Conservation (phyloP, 2,797 vertebrate genomes). For the Arctocebus calabarensis region DNA sequence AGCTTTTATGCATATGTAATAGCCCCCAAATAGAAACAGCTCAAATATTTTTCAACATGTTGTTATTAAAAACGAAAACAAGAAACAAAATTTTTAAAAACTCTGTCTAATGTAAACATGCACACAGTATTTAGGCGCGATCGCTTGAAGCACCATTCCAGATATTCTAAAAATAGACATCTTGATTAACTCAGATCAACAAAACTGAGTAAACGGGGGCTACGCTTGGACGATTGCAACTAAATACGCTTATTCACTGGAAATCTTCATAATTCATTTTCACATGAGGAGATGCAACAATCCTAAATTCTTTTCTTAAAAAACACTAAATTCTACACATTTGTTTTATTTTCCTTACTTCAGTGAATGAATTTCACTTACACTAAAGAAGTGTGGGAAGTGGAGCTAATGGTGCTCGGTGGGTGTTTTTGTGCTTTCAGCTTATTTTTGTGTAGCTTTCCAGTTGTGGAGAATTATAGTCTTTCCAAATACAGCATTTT, state of each 20-base stretch:
- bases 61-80: not conserved
- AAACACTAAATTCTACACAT: not conserved
- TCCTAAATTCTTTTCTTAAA: not conserved
- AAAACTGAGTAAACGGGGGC: not conserved
- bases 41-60: not conserved
- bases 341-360: not conserved
- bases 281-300: not conserved
- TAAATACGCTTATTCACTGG: not conserved
- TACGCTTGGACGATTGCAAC: not conserved
- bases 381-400: not conserved
- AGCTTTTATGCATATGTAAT: not conserved
- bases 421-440: not conserved
- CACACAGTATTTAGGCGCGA: not conserved
- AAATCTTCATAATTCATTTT: not conserved
- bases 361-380: slow-evolving; percentile 42
- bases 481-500: slow-evolving; percentile 38
- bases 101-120: not conserved
- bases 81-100: not conserved
- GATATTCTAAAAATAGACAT: not conserved
- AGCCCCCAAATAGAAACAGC: not conserved
- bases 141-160: not conserved
- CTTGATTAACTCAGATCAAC: not conserved
- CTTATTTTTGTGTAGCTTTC: slow-evolving; percentile 2
- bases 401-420: not conserved
- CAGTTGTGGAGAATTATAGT: slow-evolving; percentile 16